These are phyloP conservation scores for Leistus spinibarbis DNA, from an alignment of 2,888 invertebrate genomes.

Conservation along the genomic window DNA sequence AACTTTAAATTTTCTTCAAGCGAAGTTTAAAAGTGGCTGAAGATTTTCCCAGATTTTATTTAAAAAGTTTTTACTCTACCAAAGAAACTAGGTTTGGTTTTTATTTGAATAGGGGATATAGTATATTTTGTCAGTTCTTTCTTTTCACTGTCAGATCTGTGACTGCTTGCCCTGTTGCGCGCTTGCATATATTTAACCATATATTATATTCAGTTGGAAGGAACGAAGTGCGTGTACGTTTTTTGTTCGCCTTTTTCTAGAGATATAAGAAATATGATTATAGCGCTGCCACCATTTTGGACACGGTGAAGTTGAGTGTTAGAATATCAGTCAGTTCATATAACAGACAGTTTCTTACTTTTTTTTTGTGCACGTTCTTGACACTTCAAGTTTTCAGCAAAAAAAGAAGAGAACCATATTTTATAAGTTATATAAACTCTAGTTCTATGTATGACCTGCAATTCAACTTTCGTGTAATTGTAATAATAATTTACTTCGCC, in stretches of 20 bases:
- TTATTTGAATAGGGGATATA: neutral
- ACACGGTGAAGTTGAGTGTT: neutral
- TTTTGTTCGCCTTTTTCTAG: neutral
- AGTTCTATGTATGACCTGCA: too few species aligned
- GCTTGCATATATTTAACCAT: conserved; percentile 1
- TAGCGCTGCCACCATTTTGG: conserved; percentile 12
- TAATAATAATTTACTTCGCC: too few species aligned
- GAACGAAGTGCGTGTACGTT: conserved; percentile 1
- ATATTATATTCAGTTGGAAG: neutral
- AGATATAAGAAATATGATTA: conserved; percentile 9
- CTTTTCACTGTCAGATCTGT: conserved; percentile 13
- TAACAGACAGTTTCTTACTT: neutral
- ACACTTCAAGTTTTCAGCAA: neutral
- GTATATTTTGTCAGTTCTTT: conserved; percentile 19
- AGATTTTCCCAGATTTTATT: neutral
- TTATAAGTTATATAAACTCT: too few species aligned
- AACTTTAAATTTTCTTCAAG: too few species aligned
- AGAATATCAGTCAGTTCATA: neutral
- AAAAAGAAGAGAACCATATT: too few species aligned
- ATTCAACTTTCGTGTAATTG: too few species aligned
- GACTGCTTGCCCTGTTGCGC: conserved; percentile 1
- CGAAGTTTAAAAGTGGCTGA: neutral
- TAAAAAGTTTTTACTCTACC: neutral
- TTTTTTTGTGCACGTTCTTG: neutral
- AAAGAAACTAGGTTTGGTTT: neutral